phyloP scores from a whole-genome alignment of 2,888 invertebrate species.

The Lagria hirta region DNA sequence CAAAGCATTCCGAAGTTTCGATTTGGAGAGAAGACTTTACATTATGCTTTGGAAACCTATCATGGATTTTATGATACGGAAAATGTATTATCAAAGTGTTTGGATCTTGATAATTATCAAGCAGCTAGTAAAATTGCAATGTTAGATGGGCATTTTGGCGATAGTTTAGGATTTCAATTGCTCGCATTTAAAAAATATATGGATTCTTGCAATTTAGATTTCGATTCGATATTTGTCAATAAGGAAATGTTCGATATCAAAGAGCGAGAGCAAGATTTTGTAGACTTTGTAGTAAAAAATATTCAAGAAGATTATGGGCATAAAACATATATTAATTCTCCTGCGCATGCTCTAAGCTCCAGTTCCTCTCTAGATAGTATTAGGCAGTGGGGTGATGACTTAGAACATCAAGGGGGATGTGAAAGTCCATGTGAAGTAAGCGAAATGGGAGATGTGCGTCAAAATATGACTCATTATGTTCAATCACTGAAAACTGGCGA shows the following conservation, averaged over 20 bases:
- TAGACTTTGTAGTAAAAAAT: constrained; percentile 40
- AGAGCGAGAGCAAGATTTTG: constrained; percentile 38
- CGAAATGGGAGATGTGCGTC: constrained; percentile 46
- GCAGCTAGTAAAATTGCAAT: constrained; percentile 52
- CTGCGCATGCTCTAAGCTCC: constrained; percentile 47
- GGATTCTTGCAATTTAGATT: constrained; percentile 41
- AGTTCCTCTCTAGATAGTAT: constrained; percentile 54
- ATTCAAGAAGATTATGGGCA: constrained; percentile 39
- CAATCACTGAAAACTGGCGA: constrained; percentile 47
- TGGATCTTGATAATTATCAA: constrained; percentile 49
- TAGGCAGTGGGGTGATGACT: constrained; percentile 52
- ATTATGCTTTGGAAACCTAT: constrained; percentile 50
- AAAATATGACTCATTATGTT: constrained; percentile 50
- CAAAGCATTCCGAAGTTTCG: constrained; percentile 37
- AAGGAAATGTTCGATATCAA: constrained; percentile 35
- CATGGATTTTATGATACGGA: constrained; percentile 52
- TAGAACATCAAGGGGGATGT: constrained; percentile 52
- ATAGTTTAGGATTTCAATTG: constrained; percentile 52
- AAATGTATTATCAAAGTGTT: constrained; percentile 47
- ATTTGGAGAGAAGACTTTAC: constrained; percentile 49
- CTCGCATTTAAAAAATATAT: constrained; percentile 49
- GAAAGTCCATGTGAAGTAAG: constrained; percentile 51
- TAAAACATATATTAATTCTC: constrained; percentile 36
- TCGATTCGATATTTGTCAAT: constrained; percentile 39
- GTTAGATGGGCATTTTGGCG: constrained; percentile 51